phyloP scores from a whole-genome alignment of 2,888 invertebrate genomes.

The Chorisops tibialis region DNA sequence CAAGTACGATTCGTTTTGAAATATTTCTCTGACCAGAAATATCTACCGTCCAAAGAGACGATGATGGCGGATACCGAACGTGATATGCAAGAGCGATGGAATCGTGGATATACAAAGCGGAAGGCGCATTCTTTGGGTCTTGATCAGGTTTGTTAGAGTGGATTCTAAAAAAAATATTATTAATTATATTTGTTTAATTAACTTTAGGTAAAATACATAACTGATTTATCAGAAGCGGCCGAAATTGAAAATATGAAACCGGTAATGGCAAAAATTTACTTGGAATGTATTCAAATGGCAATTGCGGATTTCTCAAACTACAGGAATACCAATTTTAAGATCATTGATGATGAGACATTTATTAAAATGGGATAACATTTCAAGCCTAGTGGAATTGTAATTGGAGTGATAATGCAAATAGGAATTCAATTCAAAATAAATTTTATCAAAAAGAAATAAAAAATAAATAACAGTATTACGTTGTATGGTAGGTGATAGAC shows the following conservation, averaged over 20 bases:
- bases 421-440: no score
- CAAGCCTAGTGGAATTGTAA: no score
- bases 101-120: conserved; percentile 64
- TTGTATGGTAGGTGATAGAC: no score
- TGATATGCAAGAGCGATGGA: conserved; percentile 59
- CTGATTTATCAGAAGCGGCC: conserved; percentile 63
- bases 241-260: conserved; percentile 61
- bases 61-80: conserved; percentile 63
- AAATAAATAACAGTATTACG: no score
- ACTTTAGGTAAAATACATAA: conserved; percentile 63
- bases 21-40: conserved; percentile 61
- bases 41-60: conserved; percentile 59
- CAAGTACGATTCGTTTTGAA: conserved; percentile 72
- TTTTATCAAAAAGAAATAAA: no score
- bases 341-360: conserved; percentile 63
- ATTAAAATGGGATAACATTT: no score
- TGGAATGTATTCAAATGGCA: conserved; percentile 63
- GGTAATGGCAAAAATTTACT: conserved; percentile 69
- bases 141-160: conserved; percentile 56
- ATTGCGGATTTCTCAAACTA: conserved; percentile 62
- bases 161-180: no score
- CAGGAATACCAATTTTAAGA: conserved; percentile 60
- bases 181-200: no score
- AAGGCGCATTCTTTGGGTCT: conserved; percentile 83
- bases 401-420: no score